Conservation (phyloP, 2,113 vertebrate genomes). For the mouse (Mus musculus) region GRCm39 chr9:21726001-21726500, state of each 20-base stretch:
- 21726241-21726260: neutral
- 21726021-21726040: slow-evolving; percentile 93
- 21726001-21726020: slow-evolving; percentile 94
- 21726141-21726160: rapidly evolving
- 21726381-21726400: neutral
- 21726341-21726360: neutral
- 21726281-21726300: neutral
- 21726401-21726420: neutral
- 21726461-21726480: neutral
- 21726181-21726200: rapidly evolving
- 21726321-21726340: neutral
- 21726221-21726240: neutral
- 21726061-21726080: slow-evolving; percentile 94
- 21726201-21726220: neutral
- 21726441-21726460: neutral
- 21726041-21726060: slow-evolving; percentile 93
- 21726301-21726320: neutral
- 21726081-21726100: slow-evolving; percentile 93
- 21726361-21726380: neutral
- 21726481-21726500: too few species aligned
- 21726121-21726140: neutral
- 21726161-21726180: rapidly evolving
- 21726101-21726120: slow-evolving; percentile 84
- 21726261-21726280: neutral
- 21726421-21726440: neutral